Evolutionary conservation across 2,888 invertebrate genomes (phyloP).

Genomic region (Diaprepes abbreviatus): DNA sequence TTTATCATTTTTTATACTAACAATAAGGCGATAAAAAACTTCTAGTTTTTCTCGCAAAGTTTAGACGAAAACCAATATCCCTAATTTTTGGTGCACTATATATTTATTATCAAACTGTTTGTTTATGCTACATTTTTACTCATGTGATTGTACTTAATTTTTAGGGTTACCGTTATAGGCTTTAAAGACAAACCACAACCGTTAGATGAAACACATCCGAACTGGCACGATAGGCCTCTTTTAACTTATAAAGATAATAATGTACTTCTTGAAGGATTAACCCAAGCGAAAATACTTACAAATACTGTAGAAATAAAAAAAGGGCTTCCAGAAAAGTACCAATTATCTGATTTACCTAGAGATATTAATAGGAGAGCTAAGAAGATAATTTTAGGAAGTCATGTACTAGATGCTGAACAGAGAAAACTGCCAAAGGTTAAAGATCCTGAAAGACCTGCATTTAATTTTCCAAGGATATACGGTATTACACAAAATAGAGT

Average conservation of each 20-base stretch:
- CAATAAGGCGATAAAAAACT: too few species aligned
- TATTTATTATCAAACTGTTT: too few species aligned
- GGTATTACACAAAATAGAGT: conserved; percentile 81
- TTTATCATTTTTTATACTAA: too few species aligned
- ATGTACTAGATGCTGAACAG: conserved; percentile 84
- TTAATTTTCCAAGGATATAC: conserved; percentile 78
- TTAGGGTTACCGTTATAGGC: conserved; percentile 66
- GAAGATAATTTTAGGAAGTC: conserved; percentile 75
- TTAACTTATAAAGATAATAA: conserved; percentile 73
- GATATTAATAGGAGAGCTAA: conserved; percentile 74
- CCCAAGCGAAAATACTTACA: conserved; percentile 86
- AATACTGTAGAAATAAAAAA: conserved; percentile 79
- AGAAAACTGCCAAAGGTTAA: conserved; percentile 81
- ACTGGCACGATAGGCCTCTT: conserved; percentile 76
- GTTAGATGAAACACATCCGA: conserved; percentile 74
- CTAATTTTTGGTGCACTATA: too few species aligned
- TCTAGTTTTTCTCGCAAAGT: too few species aligned
- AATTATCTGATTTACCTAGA: conserved; percentile 66
- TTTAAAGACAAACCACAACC: conserved; percentile 65
- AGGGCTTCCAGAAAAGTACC: conserved; percentile 72
- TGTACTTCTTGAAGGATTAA: conserved; percentile 79
- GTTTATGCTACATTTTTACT: too few species aligned
- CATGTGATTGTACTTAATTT: too few species aligned
- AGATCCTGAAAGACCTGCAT: conserved; percentile 79
- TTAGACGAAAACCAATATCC: too few species aligned